Conservation (phyloP, 2,888 invertebrate genomes). For the Seira sanloemensis region DNA sequence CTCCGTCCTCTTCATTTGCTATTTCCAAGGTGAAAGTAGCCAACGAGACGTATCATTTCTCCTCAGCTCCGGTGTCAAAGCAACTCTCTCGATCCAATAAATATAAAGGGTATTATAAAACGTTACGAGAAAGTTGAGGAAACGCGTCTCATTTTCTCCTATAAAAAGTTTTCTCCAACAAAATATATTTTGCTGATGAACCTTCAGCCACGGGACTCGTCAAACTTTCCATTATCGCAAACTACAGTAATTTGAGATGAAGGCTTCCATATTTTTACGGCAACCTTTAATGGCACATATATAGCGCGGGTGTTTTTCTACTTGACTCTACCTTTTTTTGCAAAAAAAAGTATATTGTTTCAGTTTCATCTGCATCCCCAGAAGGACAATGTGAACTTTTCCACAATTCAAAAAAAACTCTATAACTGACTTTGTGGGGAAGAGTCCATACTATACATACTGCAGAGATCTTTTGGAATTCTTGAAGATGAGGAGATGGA, state of each 20-base stretch:
- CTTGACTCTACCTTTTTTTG: background rate
- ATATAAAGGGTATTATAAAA: background rate
- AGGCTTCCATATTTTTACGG: background rate
- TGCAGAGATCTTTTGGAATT: background rate
- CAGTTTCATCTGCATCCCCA: slow-evolving; percentile 45
- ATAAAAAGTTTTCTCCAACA: background rate
- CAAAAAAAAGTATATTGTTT: background rate
- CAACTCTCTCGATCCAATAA: too few species aligned
- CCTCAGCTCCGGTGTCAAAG: too few species aligned
- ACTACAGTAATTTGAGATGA: background rate
- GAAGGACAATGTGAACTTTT: slow-evolving; percentile 53
- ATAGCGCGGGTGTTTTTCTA: background rate
- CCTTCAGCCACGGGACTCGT: background rate
- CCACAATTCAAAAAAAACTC: too few species aligned
- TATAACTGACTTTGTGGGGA: too few species aligned
- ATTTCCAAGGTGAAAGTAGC: too few species aligned
- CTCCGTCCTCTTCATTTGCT: too few species aligned
- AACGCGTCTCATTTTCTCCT: too few species aligned
- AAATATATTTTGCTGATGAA: background rate
- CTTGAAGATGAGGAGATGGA: background rate
- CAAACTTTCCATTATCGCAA: background rate
- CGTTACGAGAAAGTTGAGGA: background rate
- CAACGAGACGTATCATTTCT: too few species aligned
- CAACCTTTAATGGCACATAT: background rate
- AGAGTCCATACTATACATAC: too few species aligned